These are phyloP conservation scores for Phengaris arion DNA, from an alignment of 2,888 invertebrate genomes.

Conservation along the genomic window DNA sequence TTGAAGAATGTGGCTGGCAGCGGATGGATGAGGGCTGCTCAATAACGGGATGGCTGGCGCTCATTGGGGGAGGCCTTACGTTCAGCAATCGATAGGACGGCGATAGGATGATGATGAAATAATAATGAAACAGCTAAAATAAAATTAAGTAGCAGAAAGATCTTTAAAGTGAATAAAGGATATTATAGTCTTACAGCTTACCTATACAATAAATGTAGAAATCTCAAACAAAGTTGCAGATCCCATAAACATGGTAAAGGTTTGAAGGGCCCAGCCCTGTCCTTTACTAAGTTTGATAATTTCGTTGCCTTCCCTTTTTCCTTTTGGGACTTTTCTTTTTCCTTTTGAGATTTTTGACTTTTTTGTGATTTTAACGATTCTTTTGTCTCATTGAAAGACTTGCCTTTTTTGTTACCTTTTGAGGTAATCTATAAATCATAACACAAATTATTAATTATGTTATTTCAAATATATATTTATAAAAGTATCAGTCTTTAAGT, in stretches of 20 bases:
- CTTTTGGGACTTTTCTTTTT: constrained; percentile 44
- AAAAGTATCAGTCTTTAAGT: not conserved
- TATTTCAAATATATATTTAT: not conserved
- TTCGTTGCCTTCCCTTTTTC: constrained; percentile 57
- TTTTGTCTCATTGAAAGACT: constrained; percentile 56
- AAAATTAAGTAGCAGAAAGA: too few relatives aligned
- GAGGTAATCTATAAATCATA: constrained; percentile 49
- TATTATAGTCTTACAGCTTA: constrained; percentile 37
- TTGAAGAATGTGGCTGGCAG: too few relatives aligned
- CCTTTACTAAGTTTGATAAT: constrained; percentile 54
- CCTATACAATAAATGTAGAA: constrained; percentile 64
- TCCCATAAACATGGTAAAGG: constrained; percentile 66
- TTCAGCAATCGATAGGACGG: too few relatives aligned
- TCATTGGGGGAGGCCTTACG: too few relatives aligned
- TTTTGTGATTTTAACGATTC: constrained; percentile 58
- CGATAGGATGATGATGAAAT: too few relatives aligned
- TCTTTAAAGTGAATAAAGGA: too few relatives aligned
- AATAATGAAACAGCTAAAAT: too few relatives aligned
- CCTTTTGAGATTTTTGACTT: constrained; percentile 51
- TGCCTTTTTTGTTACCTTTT: constrained; percentile 55
- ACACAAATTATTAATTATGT: not conserved
- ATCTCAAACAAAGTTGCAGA: constrained; percentile 52
- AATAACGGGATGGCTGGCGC: too few relatives aligned
- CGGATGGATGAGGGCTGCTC: too few relatives aligned
- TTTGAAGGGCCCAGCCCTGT: constrained; percentile 63